Evolutionary conservation across 2,888 invertebrate genomes (phyloP), one percentile per base, ranked within the genome.

Genomic region (Dynastes hyllus): DNA sequence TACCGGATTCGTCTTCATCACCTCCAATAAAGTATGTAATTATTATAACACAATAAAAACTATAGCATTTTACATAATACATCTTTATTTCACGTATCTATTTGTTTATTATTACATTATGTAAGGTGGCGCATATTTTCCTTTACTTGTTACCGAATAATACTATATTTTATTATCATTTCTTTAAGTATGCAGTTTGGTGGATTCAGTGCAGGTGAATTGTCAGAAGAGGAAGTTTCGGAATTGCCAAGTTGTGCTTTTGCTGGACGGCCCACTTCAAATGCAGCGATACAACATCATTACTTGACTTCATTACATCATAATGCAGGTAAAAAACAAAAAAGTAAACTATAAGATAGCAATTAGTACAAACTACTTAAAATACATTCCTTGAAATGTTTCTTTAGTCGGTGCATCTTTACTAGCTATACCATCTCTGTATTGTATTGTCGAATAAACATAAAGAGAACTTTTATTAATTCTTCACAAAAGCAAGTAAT

Each of bases 201-300:
- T 63, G 84, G 84, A 78, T 89, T 87, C 83, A 88, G 87, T 81
- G 87, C 88, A 71, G 89, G 88, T 75, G 92, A 92, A 81, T 88
- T 91, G 65, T 91, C 91, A 78, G 92, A 92, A 89, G 92, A 93
- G 86, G 89, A 92, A 85, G 92, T 94, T 13, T 89, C 92, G 3
- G 96, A 96, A 84, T 90, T 96, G 83, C 95, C 95, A 0, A 95
- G 95, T 58, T 96, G 96, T 88, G 94, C 95, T 78, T 96, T 95
- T 88, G 96, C 92, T 88, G 83, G 93, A 89, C 83, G 94, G 90
- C 80, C 91, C 88, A 84, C 53, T 4, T 78, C 80, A 27, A 79
- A 71, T 53, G 78, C 87, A 0, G 84, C 83, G 50, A 80, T 88
- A 55, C 88, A 88, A 78, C 88, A 89, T 80, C 89, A 88, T 78